Conservation (phyloP, 64 coral and sea anemone species). For the Catalaphyllia jardinei region DNA sequence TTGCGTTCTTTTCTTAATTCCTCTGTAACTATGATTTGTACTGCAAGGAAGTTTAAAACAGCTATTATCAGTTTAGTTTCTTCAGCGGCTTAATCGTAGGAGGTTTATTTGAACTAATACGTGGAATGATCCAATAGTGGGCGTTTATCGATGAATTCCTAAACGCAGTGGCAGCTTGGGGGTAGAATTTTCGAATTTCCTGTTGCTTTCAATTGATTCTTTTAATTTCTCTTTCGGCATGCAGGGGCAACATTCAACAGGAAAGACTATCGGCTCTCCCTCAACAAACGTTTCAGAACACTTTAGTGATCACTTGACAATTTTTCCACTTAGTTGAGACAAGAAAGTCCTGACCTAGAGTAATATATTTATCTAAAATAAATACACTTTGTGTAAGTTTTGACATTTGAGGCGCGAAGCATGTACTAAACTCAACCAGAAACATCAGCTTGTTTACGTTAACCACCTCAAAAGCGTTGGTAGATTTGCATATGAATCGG, state of each 20-base stretch:
- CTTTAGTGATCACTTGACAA: neutral
- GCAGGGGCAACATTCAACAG: neutral
- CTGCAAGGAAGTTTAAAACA: neutral
- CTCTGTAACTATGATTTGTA: neutral
- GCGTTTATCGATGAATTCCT: neutral
- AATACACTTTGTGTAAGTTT: conserved; percentile 5
- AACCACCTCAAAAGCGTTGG: neutral
- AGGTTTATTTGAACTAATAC: neutral
- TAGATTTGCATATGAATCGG: conserved; percentile 26
- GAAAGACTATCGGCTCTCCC: neutral
- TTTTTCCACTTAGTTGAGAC: conserved; percentile 1
- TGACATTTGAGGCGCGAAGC: conserved; percentile 19
- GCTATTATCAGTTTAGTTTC: neutral
- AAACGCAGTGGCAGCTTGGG: neutral
- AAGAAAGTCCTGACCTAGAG: neutral
- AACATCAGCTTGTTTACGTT: conserved; percentile 13
- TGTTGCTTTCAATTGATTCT: neutral
- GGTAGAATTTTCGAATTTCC: neutral
- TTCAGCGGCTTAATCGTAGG: neutral
- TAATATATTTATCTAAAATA: neutral
- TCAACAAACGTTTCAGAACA: neutral
- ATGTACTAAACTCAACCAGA: neutral
- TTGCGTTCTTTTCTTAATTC: neutral
- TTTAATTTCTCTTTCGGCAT: neutral
- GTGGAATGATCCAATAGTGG: neutral